phyloP scores from a whole-genome alignment of 2,888 invertebrate genomes.

The Coenonympha arcania region DNA sequence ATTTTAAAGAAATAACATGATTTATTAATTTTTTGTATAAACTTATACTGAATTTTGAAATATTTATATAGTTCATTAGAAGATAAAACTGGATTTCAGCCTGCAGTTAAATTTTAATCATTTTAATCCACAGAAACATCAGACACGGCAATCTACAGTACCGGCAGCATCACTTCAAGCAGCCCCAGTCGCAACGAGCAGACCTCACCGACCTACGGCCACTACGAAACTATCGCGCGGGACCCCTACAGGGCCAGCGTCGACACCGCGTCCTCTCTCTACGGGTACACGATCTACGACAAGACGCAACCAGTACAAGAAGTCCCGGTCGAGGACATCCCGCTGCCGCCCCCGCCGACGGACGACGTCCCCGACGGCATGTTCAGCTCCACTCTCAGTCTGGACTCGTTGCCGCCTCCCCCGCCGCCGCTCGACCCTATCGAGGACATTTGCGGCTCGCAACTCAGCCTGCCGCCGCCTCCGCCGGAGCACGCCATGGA shows the following conservation, averaged over 20 bases:
- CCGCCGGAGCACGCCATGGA: slow-evolving; percentile 74
- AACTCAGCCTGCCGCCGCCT: slow-evolving; percentile 83
- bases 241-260: slow-evolving; percentile 48
- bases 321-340: slow-evolving; percentile 60
- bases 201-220: slow-evolving; percentile 44
- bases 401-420: slow-evolving; percentile 87
- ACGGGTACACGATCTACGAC: slow-evolving; percentile 71
- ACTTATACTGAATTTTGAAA: too few species aligned
- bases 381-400: slow-evolving; percentile 83
- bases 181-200: slow-evolving; percentile 44
- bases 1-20: too few species aligned
- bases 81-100: too few species aligned
- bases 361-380: slow-evolving; percentile 69
- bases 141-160: slow-evolving; percentile 42
- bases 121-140: slow-evolving; percentile 39
- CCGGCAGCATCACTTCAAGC: slow-evolving; percentile 33
- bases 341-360: slow-evolving; percentile 82
- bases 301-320: slow-evolving; percentile 42
- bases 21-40: too few species aligned
- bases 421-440: slow-evolving; percentile 72
- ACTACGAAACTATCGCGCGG: slow-evolving; percentile 52
- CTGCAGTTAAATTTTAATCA: background rate
- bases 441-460: slow-evolving; percentile 79
- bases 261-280: slow-evolving; percentile 53
- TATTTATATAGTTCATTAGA: too few species aligned